A percentile compares a stretch with the other conserved stretches of the same genome.
phyloP scores from a whole-genome alignment of 1,140 invertebrate genomes.

The Chymomyza costata region DNA sequence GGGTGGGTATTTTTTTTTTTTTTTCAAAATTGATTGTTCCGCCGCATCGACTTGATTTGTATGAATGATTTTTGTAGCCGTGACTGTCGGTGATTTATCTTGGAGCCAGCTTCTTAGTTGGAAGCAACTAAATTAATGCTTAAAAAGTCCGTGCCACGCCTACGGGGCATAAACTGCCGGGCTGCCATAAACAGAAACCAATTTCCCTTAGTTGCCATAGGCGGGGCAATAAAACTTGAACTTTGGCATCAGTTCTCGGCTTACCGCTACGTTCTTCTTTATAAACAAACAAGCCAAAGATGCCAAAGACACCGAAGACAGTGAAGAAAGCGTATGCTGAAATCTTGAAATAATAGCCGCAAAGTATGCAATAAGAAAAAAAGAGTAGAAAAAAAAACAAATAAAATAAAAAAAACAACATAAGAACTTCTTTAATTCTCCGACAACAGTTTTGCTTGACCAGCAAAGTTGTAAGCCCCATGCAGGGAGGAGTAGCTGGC shows the following conservation, averaged over 20 bases:
- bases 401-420: too few relatives aligned
- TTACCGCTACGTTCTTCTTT: too few relatives aligned
- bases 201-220: constrained; percentile 26
- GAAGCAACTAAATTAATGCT: too few relatives aligned
- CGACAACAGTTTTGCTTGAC: constrained; percentile 23
- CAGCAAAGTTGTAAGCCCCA: constrained; percentile 23
- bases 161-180: too few relatives aligned
- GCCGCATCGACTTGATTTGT: neutral
- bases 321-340: too few relatives aligned
- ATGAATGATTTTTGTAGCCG: constrained; percentile 1
- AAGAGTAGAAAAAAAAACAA: constrained; percentile 1
- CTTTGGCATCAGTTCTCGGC: constrained; percentile 21
- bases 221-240: constrained; percentile 49
- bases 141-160: too few relatives aligned
- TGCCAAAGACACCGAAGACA: too few relatives aligned
- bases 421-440: too few relatives aligned
- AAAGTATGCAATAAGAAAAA: constrained; percentile 55
- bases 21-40: constrained; percentile 1
- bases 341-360: constrained; percentile 53
- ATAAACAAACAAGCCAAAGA: too few relatives aligned
- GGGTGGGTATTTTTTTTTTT: neutral
- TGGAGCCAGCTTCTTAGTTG: too few relatives aligned
- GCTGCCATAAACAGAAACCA: constrained; percentile 34
- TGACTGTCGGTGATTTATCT: neutral
- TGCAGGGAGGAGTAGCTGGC: too few relatives aligned